Evolutionary conservation across 2,888 invertebrate species (phyloP), one percentile per base, ranked within the genome.

Genomic region (Leptura quadrifasciata): DNA sequence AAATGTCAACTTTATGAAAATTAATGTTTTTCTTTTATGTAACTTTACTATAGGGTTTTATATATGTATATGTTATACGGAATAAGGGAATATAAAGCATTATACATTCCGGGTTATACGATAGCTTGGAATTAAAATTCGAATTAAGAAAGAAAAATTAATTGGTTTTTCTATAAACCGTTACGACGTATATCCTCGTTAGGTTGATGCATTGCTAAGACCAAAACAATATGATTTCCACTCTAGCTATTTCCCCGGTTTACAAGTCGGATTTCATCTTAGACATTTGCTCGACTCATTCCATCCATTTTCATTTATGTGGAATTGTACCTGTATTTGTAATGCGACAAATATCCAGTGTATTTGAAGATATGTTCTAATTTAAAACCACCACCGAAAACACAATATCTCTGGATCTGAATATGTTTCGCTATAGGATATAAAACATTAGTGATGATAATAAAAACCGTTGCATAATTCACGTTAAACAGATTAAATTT

Each of bases 111-210:
- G 27, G 27, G 27, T 31, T 31, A 31, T 31, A 31, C 8, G 8
- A 31, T 31, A 8, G 2, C 4, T 6, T 31, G 5, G 27, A 31
- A 31, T 31, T 31, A 31, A 31, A 31, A 31, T 31, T 8, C 27
- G 2, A 31, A 31, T 31, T 31, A 31, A 31, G 27, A 31, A 31
- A 31, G 39, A 2, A 47, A 12, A 47, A 47, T n/a, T 47, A 47
- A 47, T 47, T 47, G 47, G n/a, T 15, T 47, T 47, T 47, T 47
- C 3, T 47, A 47, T n/a, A n/a, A 47, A 47, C n/a, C 47, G 15
- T 47, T 47, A n/a, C n/a, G 47, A 47, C 47, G n/a, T 47, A 47
- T 47, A 47, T 47, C 47, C 47, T 47, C n/a, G 47, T n/a, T 47
- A 47, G n/a, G 47, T 47, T 47, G 47, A 47, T 47, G 15, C n/a